Evolutionary conservation across 2,113 vertebrate species (phyloP).

Genomic region (Mus pahari): DNA sequence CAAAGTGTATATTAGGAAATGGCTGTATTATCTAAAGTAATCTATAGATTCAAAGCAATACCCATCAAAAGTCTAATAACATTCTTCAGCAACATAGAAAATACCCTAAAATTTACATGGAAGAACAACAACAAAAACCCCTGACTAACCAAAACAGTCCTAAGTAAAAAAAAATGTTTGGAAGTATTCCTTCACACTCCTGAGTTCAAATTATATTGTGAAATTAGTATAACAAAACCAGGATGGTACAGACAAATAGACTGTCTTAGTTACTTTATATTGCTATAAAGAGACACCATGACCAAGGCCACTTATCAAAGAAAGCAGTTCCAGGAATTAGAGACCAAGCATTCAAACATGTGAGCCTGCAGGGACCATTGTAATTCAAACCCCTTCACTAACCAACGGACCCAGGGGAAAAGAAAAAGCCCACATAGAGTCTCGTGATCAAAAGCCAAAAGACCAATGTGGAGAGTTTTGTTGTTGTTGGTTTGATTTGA

Average conservation of each 20-base stretch:
- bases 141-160: background rate
- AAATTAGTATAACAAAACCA: background rate
- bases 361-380: background rate
- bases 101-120: background rate
- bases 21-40: background rate
- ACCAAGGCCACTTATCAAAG: background rate
- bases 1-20: background rate
- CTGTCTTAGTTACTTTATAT: background rate
- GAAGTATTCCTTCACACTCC: background rate
- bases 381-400: background rate
- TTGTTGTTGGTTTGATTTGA: background rate
- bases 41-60: background rate
- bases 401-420: background rate
- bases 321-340: background rate
- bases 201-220: background rate
- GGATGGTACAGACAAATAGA: background rate
- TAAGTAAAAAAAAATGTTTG: background rate
- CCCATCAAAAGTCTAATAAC: background rate
- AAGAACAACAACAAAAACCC: background rate
- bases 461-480: background rate
- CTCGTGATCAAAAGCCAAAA: background rate
- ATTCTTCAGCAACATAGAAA: background rate
- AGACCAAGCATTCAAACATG: background rate
- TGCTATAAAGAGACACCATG: background rate
- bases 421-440: no score